A percentile compares a stretch with the other conserved stretches of the same genome.
These are phyloP conservation scores for Oppia nitens DNA, from an alignment of 1,140 invertebrate species.

Conservation along the genomic window DNA sequence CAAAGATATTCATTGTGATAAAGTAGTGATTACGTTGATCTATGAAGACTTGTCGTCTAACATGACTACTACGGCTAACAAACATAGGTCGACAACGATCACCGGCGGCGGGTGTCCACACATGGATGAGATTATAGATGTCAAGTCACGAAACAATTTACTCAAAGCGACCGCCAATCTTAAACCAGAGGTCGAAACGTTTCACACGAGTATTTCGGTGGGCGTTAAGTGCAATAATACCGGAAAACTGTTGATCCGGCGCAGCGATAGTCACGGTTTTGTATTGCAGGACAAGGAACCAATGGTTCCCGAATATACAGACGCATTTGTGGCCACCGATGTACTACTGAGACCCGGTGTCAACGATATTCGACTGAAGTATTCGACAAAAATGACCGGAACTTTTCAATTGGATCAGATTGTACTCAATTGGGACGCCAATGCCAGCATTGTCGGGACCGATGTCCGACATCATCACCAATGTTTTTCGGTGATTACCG, in stretches of 20 bases:
- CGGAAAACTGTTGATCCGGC: background rate
- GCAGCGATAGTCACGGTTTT: constrained; percentile 26
- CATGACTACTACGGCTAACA: background rate
- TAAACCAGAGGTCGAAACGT: constrained; percentile 3
- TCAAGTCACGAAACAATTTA: background rate
- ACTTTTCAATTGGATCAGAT: constrained; percentile 10
- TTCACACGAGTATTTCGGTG: background rate
- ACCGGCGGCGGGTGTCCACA: background rate
- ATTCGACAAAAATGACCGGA: constrained; percentile 25
- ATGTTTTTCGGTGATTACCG: constrained; percentile 7
- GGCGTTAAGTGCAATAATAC: constrained; percentile 6
- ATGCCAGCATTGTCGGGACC: background rate
- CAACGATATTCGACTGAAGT: constrained; percentile 46
- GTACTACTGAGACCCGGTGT: constrained; percentile 45
- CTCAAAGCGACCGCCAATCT: background rate
- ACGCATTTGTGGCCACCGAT: constrained; percentile 34
- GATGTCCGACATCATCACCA: background rate
- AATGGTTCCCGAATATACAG: background rate
- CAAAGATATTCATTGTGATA: background rate
- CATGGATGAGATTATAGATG: background rate
- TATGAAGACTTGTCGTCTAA: background rate
- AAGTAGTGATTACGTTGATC: background rate
- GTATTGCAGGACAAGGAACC: constrained; percentile 19
- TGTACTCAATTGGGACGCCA: constrained; percentile 4
- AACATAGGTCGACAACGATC: background rate